A percentile compares a stretch with the other conserved stretches of the same genome.
phyloP scores from a whole-genome alignment of 1,140 invertebrate genomes.

The Atta cephalotes region DNA sequence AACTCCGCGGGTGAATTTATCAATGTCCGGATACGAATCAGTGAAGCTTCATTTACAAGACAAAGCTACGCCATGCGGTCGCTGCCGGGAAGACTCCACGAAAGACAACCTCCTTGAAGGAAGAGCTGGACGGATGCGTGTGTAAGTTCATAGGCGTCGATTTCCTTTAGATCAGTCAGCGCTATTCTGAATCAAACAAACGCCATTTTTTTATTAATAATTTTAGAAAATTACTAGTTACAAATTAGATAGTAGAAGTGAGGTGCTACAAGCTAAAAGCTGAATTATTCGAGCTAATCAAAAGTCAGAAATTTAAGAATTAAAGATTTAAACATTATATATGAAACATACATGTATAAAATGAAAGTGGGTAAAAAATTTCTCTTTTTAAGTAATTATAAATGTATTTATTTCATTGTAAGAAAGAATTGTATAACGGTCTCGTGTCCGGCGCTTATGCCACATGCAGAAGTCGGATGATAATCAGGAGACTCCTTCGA shows the following conservation, averaged over 20 bases:
- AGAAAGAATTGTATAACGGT: not conserved
- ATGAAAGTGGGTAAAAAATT: not conserved
- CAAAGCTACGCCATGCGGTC: conserved; percentile 84
- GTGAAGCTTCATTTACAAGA: conserved; percentile 86
- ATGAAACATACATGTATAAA: not conserved
- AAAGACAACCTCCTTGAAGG: conserved; percentile 34
- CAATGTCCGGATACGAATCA: conserved; percentile 86
- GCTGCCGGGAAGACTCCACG: conserved; percentile 43
- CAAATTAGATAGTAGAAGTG: not conserved
- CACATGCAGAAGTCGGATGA: conserved; percentile 47
- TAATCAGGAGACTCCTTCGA: conserved; percentile 55
- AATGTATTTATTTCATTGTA: not conserved
- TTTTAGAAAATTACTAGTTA: not conserved
- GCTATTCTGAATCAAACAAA: not conserved
- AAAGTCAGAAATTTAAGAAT: not conserved
- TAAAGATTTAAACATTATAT: not conserved
- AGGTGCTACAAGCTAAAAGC: not conserved
- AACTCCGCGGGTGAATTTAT: conserved; percentile 83
- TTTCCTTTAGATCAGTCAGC: conserved; percentile 26
- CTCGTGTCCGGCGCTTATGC: conserved; percentile 61
- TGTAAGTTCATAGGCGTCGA: conserved; percentile 69
- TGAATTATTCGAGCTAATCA: not conserved
- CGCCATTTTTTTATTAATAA: not conserved
- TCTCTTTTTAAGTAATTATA: not conserved
- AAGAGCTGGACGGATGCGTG: conserved; percentile 62